phyloP scores from a whole-genome alignment of 2,797 vertebrate species.

The Triplophysa yarkandensis region DNA sequence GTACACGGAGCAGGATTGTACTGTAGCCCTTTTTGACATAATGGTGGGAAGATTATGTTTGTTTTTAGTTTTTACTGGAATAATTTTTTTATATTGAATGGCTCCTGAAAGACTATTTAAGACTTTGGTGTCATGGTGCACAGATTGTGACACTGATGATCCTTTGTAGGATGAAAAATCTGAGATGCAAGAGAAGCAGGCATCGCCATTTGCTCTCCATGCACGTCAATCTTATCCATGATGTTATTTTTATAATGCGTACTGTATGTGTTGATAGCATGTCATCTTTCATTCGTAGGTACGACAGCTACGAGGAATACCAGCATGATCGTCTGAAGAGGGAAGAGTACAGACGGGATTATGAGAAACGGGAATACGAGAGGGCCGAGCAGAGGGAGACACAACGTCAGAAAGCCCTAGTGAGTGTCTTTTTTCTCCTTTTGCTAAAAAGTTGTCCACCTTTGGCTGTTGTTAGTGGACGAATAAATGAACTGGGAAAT shows the following conservation, averaged over 20 bases:
- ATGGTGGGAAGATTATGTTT: background rate
- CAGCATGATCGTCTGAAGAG: slow-evolving; percentile 94
- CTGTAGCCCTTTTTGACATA: slow-evolving; percentile 1
- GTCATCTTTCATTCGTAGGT: slow-evolving; percentile 72
- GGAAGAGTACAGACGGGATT: slow-evolving; percentile 90
- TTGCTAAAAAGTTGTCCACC: background rate
- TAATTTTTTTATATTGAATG: background rate
- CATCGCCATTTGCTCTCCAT: background rate
- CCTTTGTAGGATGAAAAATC: background rate
- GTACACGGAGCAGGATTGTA: background rate
- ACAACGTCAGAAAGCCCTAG: slow-evolving; percentile 93
- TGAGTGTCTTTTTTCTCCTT: too few species aligned
- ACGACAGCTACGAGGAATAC: slow-evolving; percentile 97
- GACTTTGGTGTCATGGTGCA: background rate
- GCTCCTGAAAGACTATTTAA: too few species aligned
- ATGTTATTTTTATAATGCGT: background rate
- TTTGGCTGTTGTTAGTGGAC: background rate
- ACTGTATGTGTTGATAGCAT: too few species aligned
- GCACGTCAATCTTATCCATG: background rate
- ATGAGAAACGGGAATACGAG: slow-evolving; percentile 92
- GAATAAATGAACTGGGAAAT: background rate
- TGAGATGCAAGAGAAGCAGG: background rate
- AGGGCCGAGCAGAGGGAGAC: slow-evolving; percentile 91
- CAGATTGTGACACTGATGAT: background rate
- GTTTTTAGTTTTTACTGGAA: background rate